A percentile compares a stretch with the other conserved stretches of the same genome.
These are phyloP conservation scores for Nematostella vectensis DNA, from an alignment of 92 coral and sea anemone genomes.

Conservation along the genomic window DNA sequence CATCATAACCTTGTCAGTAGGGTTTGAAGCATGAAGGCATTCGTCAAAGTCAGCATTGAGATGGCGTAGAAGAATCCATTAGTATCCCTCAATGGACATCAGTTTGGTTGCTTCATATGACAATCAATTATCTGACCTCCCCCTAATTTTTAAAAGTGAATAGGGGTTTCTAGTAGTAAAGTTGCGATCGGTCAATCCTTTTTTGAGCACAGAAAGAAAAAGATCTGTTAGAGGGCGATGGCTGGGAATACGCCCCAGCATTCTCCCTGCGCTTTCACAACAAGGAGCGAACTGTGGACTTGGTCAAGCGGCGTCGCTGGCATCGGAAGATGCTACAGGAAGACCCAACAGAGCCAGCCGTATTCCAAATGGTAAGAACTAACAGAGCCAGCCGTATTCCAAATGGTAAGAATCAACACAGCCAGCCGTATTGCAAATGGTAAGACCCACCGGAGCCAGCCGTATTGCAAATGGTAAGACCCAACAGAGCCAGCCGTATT, in stretches of 20 bases:
- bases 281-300: conserved; percentile 60
- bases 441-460: conserved; percentile 59
- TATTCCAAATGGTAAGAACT: conserved; percentile 50
- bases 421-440: conserved; percentile 39
- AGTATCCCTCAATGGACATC: no score
- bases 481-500: no score
- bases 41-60: no score
- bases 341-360: conserved; percentile 72
- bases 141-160: no score
- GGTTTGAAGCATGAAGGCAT: no score
- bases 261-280: conserved; percentile 71
- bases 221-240: conserved; percentile 52
- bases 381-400: conserved; percentile 60
- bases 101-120: no score
- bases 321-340: conserved; percentile 84
- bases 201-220: conserved; percentile 18
- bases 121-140: no score
- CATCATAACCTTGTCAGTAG: no score
- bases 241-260: conserved; percentile 90
- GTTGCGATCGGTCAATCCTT: no score
- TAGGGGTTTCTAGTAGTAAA: no score
- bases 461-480: conserved; percentile 13
- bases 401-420: conserved; percentile 36
- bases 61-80: no score
- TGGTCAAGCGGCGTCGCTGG: conserved; percentile 93